Evolutionary conservation across 2,797 vertebrate genomes (phyloP).

Genomic region (Gallinago stenura): DNA sequence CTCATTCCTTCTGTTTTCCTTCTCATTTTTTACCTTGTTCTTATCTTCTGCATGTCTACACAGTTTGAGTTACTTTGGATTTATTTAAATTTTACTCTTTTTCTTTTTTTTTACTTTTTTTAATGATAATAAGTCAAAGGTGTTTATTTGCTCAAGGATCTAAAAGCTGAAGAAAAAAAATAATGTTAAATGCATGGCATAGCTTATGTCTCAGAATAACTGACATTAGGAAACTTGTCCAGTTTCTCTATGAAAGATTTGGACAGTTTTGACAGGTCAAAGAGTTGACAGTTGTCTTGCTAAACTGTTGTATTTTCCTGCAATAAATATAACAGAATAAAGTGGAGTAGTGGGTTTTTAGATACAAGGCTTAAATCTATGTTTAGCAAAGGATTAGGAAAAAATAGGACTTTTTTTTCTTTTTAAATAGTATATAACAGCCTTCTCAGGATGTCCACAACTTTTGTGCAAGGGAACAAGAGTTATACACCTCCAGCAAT

Average conservation of each 20-base stretch:
- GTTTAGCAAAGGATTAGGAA: neutral
- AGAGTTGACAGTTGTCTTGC: neutral
- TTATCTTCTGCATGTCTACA: neutral
- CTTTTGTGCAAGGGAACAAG: neutral
- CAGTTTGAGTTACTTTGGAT: neutral
- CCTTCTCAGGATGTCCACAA: neutral
- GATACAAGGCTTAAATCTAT: neutral
- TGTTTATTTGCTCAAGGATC: neutral
- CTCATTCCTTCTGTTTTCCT: neutral
- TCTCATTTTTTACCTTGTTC: neutral
- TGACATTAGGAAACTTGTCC: neutral
- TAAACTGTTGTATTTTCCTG: neutral
- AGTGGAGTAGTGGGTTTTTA: rapidly evolving
- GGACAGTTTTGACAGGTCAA: neutral
- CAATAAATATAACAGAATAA: neutral
- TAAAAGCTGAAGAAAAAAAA: neutral
- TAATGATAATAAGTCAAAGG: neutral
- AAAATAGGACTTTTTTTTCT: neutral
- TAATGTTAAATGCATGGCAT: neutral
- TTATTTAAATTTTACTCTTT: neutral
- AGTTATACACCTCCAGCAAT: neutral
- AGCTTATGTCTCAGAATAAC: neutral
- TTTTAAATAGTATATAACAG: neutral
- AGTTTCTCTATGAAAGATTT: neutral
- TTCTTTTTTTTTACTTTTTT: neutral